phyloP scores from a whole-genome alignment of 1,140 invertebrate genomes.

The Rhyacophila brunnea region DNA sequence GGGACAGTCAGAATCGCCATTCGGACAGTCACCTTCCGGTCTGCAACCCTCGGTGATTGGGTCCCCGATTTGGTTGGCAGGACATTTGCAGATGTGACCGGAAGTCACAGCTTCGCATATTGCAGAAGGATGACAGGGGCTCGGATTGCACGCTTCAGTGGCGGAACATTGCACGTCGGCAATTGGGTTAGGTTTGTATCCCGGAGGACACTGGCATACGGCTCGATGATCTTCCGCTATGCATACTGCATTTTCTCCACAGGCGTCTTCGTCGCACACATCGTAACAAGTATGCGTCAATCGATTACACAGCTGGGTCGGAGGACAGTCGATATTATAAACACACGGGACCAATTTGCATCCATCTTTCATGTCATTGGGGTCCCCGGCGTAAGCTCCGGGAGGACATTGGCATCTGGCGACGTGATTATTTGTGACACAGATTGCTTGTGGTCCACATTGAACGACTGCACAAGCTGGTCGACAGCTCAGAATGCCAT shows the following conservation, averaged over 20 bases:
- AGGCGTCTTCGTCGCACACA: slow-evolving; percentile 77
- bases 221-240: slow-evolving; percentile 79
- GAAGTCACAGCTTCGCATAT: slow-evolving; percentile 68
- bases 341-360: slow-evolving; percentile 81
- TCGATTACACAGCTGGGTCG: slow-evolving; percentile 76
- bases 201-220: slow-evolving; percentile 80
- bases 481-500: slow-evolving; percentile 60
- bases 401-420: slow-evolving; percentile 85
- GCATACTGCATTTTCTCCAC: slow-evolving; percentile 85
- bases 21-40: slow-evolving; percentile 68
- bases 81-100: slow-evolving; percentile 74
- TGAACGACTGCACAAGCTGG: slow-evolving; percentile 71
- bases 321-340: slow-evolving; percentile 79
- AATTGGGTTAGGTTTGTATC: slow-evolving; percentile 74
- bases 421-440: slow-evolving; percentile 83
- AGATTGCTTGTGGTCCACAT: slow-evolving; percentile 83
- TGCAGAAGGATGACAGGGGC: slow-evolving; percentile 78
- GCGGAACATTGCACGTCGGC: slow-evolving; percentile 76
- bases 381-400: slow-evolving; percentile 80
- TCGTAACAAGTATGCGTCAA: slow-evolving; percentile 79
- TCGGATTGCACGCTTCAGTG: slow-evolving; percentile 68
- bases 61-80: slow-evolving; percentile 72
- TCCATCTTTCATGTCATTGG: slow-evolving; percentile 69
- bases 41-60: slow-evolving; percentile 71
- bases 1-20: slow-evolving; percentile 74